A percentile compares a stretch with the other conserved stretches of the same genome.
Evolutionary conservation across 2,888 invertebrate species (phyloP).

Genomic region (Dicycla oo): DNA sequence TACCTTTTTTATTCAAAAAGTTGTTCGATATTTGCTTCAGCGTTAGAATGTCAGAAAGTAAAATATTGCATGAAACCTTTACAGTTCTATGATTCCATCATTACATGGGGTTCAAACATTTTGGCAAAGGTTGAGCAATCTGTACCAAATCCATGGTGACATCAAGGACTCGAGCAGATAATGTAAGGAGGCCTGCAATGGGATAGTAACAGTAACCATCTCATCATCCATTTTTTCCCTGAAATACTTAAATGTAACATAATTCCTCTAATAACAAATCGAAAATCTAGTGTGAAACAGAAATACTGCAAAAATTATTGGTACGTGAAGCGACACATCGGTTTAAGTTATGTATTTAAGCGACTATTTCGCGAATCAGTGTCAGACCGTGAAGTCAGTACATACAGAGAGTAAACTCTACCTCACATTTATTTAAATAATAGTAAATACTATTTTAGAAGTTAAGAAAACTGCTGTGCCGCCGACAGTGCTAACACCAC

Average conservation of each 20-base stretch:
- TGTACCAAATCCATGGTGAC: too few relatives aligned
- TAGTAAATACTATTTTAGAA: slow-evolving; percentile 42
- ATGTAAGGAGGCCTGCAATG: not conserved
- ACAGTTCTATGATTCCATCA: too few relatives aligned
- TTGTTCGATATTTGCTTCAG: too few relatives aligned
- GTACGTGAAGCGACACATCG: slow-evolving; percentile 32
- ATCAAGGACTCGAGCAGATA: not conserved
- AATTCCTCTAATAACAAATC: not conserved
- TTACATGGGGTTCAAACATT: too few relatives aligned
- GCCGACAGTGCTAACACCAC: not conserved
- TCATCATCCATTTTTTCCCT: not conserved
- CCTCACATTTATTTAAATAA: slow-evolving; percentile 53
- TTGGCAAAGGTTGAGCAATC: too few relatives aligned
- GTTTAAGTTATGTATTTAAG: slow-evolving; percentile 64
- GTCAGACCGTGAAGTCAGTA: slow-evolving; percentile 64
- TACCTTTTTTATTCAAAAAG: too few relatives aligned
- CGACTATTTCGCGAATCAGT: slow-evolving; percentile 75
- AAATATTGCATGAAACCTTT: too few relatives aligned
- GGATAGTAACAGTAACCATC: too few relatives aligned
- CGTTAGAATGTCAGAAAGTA: too few relatives aligned
- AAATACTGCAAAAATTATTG: slow-evolving; percentile 16
- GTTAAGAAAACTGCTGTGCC: slow-evolving; percentile 27
- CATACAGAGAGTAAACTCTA: slow-evolving; percentile 41
- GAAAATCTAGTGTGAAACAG: slow-evolving; percentile 6
- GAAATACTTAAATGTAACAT: not conserved